Evolutionary conservation across 2,113 vertebrate genomes (phyloP).

Genomic region (Eira barbara): DNA sequence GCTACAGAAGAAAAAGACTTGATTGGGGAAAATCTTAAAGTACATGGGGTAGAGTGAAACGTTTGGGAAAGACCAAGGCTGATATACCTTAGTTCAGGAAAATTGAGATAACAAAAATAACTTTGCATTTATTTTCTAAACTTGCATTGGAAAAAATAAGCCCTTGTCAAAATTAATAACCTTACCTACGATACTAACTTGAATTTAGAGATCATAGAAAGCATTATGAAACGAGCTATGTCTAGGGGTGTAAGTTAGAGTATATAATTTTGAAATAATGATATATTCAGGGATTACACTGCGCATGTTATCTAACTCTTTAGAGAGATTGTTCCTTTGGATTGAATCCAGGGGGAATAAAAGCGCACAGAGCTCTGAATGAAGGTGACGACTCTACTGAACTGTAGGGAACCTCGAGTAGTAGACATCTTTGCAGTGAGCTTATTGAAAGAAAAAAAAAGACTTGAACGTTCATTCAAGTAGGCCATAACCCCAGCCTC

Average conservation of each 20-base stretch:
- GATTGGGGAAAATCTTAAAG: constrained; percentile 15
- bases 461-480: constrained; percentile 67
- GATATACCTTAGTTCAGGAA: constrained; percentile 22
- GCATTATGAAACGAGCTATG: background rate
- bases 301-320: background rate
- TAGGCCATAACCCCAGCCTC: constrained; percentile 78
- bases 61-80: background rate
- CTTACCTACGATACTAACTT: constrained; percentile 26
- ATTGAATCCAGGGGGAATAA: constrained; percentile 34
- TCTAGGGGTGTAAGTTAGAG: constrained; percentile 6
- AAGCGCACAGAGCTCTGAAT: background rate
- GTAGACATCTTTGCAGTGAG: constrained; percentile 40
- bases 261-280: constrained; percentile 23
- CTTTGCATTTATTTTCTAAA: constrained; percentile 35
- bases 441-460: constrained; percentile 42
- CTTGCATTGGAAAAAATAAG: background rate
- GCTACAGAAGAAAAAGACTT: constrained; percentile 17
- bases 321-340: constrained; percentile 22
- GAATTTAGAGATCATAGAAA: background rate
- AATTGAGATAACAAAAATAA: constrained; percentile 15
- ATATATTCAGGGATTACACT: background rate
- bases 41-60: constrained; percentile 38
- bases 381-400: background rate
- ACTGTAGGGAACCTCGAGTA: constrained; percentile 30
- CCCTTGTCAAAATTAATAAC: background rate